These are phyloP conservation scores for Melanotaenia trifasciata DNA, from an alignment of 2,797 vertebrate genomes.

Conservation along the genomic window DNA sequence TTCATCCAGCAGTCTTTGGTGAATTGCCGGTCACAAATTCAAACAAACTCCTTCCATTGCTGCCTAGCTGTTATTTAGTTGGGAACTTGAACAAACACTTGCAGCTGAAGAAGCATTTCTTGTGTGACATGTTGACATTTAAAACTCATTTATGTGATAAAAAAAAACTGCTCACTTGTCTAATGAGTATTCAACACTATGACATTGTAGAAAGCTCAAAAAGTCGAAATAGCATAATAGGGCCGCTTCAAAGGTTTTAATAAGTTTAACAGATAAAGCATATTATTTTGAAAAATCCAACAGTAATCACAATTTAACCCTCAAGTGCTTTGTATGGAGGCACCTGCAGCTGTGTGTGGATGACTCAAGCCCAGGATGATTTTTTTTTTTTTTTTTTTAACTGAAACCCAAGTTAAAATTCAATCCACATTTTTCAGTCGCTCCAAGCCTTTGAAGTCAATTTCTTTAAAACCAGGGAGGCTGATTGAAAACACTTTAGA, in stretches of 20 bases:
- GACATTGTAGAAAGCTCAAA: too few relatives aligned
- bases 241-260: conserved; percentile 11
- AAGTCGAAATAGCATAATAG: too few relatives aligned
- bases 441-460: conserved; percentile 63
- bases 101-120: too few relatives aligned
- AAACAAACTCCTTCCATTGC: too few relatives aligned
- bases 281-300: conserved; percentile 35
- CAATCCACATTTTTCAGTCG: conserved; percentile 61
- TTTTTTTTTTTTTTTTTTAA: conserved; percentile 46
- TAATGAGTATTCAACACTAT: too few relatives aligned
- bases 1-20: too few relatives aligned
- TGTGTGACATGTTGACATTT: too few relatives aligned
- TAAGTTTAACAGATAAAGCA: conserved; percentile 1
- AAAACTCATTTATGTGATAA: too few relatives aligned
- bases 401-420: conserved; percentile 60
- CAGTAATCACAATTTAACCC: conserved; percentile 9
- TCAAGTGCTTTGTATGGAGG: conserved; percentile 32
- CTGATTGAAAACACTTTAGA: conserved; percentile 71
- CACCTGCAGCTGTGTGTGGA: conserved; percentile 31
- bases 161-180: too few relatives aligned
- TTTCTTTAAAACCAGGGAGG: conserved; percentile 64
- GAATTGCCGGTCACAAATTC: too few relatives aligned
- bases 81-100: too few relatives aligned
- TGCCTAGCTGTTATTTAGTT: too few relatives aligned
- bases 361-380: conserved; percentile 35